Conservation (phyloP, 2,888 invertebrate genomes). For the Epiblema foenella region DNA sequence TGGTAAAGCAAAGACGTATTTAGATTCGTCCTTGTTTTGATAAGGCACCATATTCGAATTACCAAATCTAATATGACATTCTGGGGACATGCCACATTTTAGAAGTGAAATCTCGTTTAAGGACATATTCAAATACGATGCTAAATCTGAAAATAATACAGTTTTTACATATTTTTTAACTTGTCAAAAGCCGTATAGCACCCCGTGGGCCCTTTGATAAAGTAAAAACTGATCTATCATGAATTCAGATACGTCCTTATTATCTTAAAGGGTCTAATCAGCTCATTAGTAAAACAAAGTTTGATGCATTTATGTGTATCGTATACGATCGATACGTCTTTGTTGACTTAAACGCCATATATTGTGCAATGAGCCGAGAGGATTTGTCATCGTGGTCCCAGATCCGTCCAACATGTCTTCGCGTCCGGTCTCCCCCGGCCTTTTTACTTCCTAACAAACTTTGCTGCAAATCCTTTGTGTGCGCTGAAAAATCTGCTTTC, state of each 20-base stretch:
- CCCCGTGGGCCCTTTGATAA: neutral
- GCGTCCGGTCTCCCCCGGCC: conserved; percentile 42
- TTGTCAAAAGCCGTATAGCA: neutral
- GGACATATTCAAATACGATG: neutral
- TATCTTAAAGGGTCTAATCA: too few species aligned
- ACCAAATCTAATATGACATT: too few species aligned
- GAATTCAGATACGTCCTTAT: too few species aligned
- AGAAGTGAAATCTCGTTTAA: neutral
- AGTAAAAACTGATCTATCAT: too few species aligned
- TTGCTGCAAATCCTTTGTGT: conserved; percentile 45
- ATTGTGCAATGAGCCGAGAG: conserved; percentile 24
- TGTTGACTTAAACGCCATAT: neutral
- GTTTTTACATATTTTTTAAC: neutral
- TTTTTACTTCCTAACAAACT: conserved; percentile 62
- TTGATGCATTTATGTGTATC: neutral
- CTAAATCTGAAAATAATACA: neutral
- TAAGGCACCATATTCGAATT: too few species aligned
- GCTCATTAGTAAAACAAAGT: neutral
- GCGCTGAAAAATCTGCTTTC: conserved; percentile 38
- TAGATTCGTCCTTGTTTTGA: too few species aligned
- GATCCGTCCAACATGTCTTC: conserved; percentile 28
- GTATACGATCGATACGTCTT: too few species aligned
- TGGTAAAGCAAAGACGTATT: too few species aligned
- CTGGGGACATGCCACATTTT: too few species aligned
- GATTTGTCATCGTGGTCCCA: conserved; percentile 6